Evolutionary conservation across 2,797 vertebrate species (phyloP).

Genomic region (Phylloscopus collybita): DNA sequence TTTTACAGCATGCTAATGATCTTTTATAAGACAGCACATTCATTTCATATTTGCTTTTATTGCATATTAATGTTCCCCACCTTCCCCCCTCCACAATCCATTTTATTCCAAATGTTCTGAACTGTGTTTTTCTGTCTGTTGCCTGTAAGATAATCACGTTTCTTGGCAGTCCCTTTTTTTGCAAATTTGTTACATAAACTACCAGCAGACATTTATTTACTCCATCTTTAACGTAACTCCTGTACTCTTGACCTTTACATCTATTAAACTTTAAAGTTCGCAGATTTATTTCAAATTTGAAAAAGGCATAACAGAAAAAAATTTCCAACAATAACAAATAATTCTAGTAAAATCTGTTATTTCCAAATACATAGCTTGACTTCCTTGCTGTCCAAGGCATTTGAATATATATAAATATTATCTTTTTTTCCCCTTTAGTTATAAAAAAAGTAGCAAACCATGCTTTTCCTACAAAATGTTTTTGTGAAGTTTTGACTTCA

Average conservation of each 20-base stretch:
- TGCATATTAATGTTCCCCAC: not conserved
- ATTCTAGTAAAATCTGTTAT: not conserved
- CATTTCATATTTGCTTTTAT: not conserved
- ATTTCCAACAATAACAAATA: not conserved
- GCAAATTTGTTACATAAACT: not conserved
- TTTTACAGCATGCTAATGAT: rapidly evolving
- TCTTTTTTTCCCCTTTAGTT: not conserved
- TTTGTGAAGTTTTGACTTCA: not conserved
- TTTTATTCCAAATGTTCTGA: not conserved
- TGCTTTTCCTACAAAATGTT: not conserved
- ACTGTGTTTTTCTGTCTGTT: not conserved
- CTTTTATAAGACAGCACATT: not conserved
- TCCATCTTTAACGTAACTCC: not conserved
- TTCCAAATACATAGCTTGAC: not conserved
- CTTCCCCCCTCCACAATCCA: not conserved
- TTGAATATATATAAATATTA: not conserved
- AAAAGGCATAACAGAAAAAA: not conserved
- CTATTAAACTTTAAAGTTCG: not conserved
- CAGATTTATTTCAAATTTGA: not conserved
- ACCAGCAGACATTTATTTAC: not conserved
- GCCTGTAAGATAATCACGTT: not conserved
- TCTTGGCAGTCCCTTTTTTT: rapidly evolving
- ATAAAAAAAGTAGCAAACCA: not conserved
- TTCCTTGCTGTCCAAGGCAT: not conserved
- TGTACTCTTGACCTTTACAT: not conserved